Evolutionary conservation across 2,888 invertebrate species (phyloP), one percentile per base, ranked within the genome.

Genomic region (Archips xylosteana): DNA sequence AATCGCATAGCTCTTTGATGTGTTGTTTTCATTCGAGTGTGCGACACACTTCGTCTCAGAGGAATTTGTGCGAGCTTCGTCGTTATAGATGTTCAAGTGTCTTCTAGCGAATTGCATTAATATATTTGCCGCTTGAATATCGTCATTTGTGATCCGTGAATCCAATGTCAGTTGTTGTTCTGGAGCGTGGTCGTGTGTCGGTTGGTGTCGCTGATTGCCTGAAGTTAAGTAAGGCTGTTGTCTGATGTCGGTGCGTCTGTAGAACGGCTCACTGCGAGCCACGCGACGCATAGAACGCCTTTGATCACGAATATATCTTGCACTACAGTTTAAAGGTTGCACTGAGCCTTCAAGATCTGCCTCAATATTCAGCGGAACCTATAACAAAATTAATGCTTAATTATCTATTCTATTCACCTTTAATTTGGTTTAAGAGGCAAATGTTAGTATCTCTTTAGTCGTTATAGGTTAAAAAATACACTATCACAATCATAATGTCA

Each of bases 61-160:
- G 6, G 65, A 51, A 65, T 45, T 65, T 10, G 45, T 51, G 13
- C 49, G 36, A 42, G 54, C 9, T 32, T 69, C 23, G 2, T 70
- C 64, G 42, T 51, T 42, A 15, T 45, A 54, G 2, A 45, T 12
- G 61, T 10, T 70, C 10, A 74, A 3, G 36, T 70, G 69, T 42
- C 70, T 69, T 45, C 65, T 74, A 23, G 69, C 69, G 63, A 74
- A 65, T 47, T 65, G 54, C 74, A 74, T 70, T 15, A 74, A 61
- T 51, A 70, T 74, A 34, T 63, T 59, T 6, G 74, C 74, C 45
- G 74, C 74, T 47, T 70, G 74, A 54, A 74, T 74, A n/a, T 74
- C 74, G 15, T 74, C 74, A 45, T 65, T 61, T 9, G 69, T 74
- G 54, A 74, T 60, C 36, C 60, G 57, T 61, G 70, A 60, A 8